A percentile compares a stretch with the other conserved stretches of the same genome.
These are phyloP conservation scores for Hirtodrosophila histrioides DNA, from an alignment of 2,888 invertebrate genomes.

Conservation along the genomic window DNA sequence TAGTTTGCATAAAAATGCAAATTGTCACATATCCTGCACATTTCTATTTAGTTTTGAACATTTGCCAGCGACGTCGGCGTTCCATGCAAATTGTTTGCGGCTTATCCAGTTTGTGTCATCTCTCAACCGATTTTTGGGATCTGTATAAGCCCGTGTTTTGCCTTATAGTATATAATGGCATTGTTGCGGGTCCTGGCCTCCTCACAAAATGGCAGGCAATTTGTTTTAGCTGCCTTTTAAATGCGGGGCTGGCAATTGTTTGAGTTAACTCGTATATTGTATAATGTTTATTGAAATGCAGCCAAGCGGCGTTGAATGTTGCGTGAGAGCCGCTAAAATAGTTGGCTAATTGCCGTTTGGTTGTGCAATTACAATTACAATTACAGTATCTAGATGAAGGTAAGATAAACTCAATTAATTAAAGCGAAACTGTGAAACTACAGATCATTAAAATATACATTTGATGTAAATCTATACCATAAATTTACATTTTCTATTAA, in stretches of 20 bases:
- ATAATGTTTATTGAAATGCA: slow-evolving; percentile 69
- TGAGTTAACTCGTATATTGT: slow-evolving; percentile 44
- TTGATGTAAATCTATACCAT: no score
- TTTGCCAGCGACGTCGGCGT: slow-evolving; percentile 38
- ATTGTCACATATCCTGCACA: slow-evolving; percentile 79
- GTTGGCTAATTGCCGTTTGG: slow-evolving; percentile 43
- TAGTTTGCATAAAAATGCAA: slow-evolving; percentile 79
- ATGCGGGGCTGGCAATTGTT: slow-evolving; percentile 57
- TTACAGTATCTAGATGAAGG: slow-evolving; percentile 4
- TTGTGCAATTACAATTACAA: slow-evolving; percentile 24
- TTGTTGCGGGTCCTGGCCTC: slow-evolving; percentile 18
- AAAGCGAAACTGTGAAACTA: neutral
- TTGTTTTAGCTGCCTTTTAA: slow-evolving; percentile 55
- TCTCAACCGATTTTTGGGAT: slow-evolving; percentile 2
- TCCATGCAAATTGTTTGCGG: slow-evolving; percentile 63
- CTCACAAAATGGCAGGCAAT: slow-evolving; percentile 58
- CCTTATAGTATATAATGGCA: slow-evolving; percentile 38
- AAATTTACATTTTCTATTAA: no score
- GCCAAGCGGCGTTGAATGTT: slow-evolving; percentile 47
- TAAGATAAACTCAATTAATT: slow-evolving; percentile 26
- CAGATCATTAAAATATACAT: no score
- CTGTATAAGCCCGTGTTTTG: slow-evolving; percentile 12
- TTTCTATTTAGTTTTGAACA: slow-evolving; percentile 69
- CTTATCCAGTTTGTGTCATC: slow-evolving; percentile 59
- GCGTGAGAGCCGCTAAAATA: slow-evolving; percentile 27